phyloP scores from a whole-genome alignment of 2,888 invertebrate genomes.

The Halictus quadricinctus region DNA sequence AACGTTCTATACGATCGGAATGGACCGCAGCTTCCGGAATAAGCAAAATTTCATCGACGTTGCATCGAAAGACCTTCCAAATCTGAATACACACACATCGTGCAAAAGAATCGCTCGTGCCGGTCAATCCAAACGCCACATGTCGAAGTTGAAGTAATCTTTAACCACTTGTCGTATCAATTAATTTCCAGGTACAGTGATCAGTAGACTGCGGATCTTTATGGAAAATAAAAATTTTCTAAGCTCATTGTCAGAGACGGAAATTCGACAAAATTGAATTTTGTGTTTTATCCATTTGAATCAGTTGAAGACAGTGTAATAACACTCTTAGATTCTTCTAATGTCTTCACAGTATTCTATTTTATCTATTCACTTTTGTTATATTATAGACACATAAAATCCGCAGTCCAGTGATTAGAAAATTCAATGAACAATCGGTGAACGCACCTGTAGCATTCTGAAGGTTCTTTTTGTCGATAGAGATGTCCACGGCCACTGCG shows the following conservation, averaged over 20 bases:
- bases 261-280: not conserved
- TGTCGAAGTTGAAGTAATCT: not conserved
- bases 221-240: not conserved
- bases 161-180: not conserved
- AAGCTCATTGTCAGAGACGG: not conserved
- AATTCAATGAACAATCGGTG: not conserved
- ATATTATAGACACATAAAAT: not conserved
- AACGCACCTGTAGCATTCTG: accelerated
- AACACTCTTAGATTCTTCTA: not conserved
- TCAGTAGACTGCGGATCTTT: not conserved
- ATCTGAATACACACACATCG: not conserved
- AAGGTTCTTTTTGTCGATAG: accelerated
- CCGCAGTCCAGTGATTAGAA: not conserved
- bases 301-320: not conserved
- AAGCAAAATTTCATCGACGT: not conserved
- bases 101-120: no score
- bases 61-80: not conserved
- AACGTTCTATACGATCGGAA: not conserved
- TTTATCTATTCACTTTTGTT: not conserved
- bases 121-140: not conserved
- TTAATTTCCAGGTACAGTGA: not conserved
- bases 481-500: not conserved
- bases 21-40: not conserved
- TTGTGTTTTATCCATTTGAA: not conserved
- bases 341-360: not conserved